These are phyloP conservation scores for Nowickia ferox DNA, from an alignment of 2,888 invertebrate species.

Conservation along the genomic window DNA sequence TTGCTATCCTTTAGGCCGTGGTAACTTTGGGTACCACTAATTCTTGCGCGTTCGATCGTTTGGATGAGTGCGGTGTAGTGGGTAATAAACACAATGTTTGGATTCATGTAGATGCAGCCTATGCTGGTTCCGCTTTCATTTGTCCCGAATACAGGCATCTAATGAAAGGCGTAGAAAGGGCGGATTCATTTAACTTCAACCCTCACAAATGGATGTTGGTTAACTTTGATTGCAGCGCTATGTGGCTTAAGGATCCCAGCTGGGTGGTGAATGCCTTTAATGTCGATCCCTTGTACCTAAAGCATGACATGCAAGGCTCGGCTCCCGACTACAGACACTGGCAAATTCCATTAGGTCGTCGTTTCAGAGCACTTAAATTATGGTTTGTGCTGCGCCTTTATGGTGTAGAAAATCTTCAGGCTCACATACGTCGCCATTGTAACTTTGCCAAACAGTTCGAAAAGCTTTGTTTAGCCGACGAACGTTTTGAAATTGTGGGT, in stretches of 20 bases:
- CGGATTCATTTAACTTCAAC: slow-evolving; percentile 98
- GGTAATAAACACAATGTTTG: slow-evolving; percentile 90
- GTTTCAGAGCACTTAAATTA: slow-evolving; percentile 95
- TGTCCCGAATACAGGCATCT: slow-evolving; percentile 97
- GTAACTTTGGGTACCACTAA: slow-evolving; percentile 97
- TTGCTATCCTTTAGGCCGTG: slow-evolving; percentile 85
- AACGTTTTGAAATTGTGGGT: slow-evolving; percentile 93
- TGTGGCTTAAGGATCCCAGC: slow-evolving; percentile 96
- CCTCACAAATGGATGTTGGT: slow-evolving; percentile 99
- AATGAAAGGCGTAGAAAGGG: slow-evolving; percentile 94
- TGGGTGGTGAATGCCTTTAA: slow-evolving; percentile 97
- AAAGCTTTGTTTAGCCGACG: slow-evolving; percentile 88
- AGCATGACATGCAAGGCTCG: slow-evolving; percentile 95
- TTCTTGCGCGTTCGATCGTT: slow-evolving; percentile 96
- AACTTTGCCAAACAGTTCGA: slow-evolving; percentile 94
- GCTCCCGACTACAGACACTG: slow-evolving; percentile 98
- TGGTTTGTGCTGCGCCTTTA: slow-evolving; percentile 97
- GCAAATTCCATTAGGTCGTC: slow-evolving; percentile 97
- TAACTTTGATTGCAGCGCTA: slow-evolving; percentile 99
- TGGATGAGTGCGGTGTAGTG: slow-evolving; percentile 96
- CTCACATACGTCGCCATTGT: slow-evolving; percentile 93
- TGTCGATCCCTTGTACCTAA: slow-evolving; percentile 97
- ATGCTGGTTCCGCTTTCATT: slow-evolving; percentile 97
- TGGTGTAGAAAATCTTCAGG: slow-evolving; percentile 94
- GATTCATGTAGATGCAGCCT: slow-evolving; percentile 98